Conservation (phyloP, 2,888 invertebrate genomes). For the Caenorhabditis afra region DNA sequence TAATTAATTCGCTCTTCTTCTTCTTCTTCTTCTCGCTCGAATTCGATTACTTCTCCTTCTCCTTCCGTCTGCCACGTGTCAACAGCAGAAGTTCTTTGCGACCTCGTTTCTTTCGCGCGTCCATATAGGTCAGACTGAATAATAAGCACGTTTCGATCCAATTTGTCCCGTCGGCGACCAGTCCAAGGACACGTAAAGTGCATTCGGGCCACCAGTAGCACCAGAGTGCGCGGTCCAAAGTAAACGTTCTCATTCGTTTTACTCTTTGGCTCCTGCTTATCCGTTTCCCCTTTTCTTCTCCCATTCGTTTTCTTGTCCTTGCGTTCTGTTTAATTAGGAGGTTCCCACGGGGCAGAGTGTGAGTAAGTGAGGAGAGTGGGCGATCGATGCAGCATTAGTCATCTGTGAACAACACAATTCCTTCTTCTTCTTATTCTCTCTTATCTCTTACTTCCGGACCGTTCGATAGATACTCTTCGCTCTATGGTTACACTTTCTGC, state of each 20-base stretch:
- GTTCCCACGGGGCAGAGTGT: slow-evolving; percentile 29
- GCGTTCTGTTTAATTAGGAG: slow-evolving; percentile 51
- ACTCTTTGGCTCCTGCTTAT: slow-evolving; percentile 43
- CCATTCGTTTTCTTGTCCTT: slow-evolving; percentile 23
- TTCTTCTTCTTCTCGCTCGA: slow-evolving; percentile 32
- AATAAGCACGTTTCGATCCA: slow-evolving; percentile 52
- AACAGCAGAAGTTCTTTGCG: slow-evolving; percentile 10
- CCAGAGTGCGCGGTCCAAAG: slow-evolving; percentile 25
- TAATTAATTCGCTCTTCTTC: slow-evolving; percentile 44
- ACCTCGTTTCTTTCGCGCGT: slow-evolving; percentile 12
- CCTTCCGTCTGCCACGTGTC: neutral
- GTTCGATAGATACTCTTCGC: neutral
- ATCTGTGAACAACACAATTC: slow-evolving; percentile 33
- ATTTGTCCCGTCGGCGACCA: slow-evolving; percentile 26
- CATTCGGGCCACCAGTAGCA: neutral
- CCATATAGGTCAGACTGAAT: slow-evolving; percentile 52
- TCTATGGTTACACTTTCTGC: neutral
- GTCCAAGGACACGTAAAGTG: slow-evolving; percentile 34
- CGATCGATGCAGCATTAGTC: slow-evolving; percentile 42
- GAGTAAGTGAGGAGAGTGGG: slow-evolving; percentile 8
- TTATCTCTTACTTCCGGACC: neutral
- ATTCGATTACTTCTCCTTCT: slow-evolving; percentile 33
- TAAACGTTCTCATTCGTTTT: slow-evolving; percentile 17
- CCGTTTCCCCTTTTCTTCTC: slow-evolving; percentile 29
- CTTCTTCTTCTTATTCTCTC: slow-evolving; percentile 13